Percentiles rank a stretch among this genome's conserved stretches.
These are phyloP conservation scores for Sebastes aleutianus DNA, from an alignment of 2,797 vertebrate species.

Conservation along the genomic window DNA sequence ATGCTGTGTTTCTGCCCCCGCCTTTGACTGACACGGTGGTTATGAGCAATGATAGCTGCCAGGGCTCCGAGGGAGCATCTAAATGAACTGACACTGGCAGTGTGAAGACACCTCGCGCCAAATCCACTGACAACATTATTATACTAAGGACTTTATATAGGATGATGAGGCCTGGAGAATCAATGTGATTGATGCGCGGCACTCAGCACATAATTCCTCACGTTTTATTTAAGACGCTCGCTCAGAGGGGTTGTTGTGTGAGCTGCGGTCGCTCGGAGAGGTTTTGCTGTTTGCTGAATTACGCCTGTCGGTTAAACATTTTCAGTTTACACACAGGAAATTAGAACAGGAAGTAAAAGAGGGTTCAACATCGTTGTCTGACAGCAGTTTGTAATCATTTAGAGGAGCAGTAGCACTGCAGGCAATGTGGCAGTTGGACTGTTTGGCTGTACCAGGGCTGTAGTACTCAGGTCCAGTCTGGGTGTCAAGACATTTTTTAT, in stretches of 20 bases:
- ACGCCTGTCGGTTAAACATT: neutral
- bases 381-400: slow-evolving; percentile 38
- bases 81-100: slow-evolving; percentile 76
- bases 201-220: slow-evolving; percentile 43
- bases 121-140: slow-evolving; percentile 76
- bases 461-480: neutral
- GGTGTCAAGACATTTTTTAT: neutral
- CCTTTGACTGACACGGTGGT: slow-evolving; percentile 76
- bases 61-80: slow-evolving; percentile 66
- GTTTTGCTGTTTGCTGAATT: slow-evolving; percentile 11
- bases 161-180: slow-evolving; percentile 65
- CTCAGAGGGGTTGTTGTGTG: slow-evolving; percentile 34
- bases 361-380: slow-evolving; percentile 28
- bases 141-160: slow-evolving; percentile 72
- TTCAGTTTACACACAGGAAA: slow-evolving; percentile 22
- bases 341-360: slow-evolving; percentile 30
- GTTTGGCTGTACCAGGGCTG: neutral
- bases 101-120: slow-evolving; percentile 69
- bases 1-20: slow-evolving; percentile 43
- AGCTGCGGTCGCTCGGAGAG: slow-evolving; percentile 27
- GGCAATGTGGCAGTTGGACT: neutral
- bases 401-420: slow-evolving; percentile 8
- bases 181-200: slow-evolving; percentile 62
- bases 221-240: slow-evolving; percentile 52
- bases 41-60: slow-evolving; percentile 79